phyloP scores from a whole-genome alignment of 2,888 invertebrate genomes.

The Nymphalis urticae region DNA sequence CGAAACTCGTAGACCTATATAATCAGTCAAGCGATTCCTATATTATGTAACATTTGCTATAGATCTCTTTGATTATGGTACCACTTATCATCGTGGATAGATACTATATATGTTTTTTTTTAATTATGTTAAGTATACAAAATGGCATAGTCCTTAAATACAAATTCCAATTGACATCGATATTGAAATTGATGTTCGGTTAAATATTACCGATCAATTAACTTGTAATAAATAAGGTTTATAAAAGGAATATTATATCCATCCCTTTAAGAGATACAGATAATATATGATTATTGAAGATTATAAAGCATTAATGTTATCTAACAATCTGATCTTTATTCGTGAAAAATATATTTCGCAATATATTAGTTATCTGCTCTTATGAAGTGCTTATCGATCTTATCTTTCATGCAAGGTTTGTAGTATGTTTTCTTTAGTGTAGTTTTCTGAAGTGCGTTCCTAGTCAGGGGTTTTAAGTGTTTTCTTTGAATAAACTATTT shows the following conservation, averaged over 20 bases:
- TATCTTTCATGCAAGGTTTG: conserved; percentile 40
- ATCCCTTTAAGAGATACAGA: too few relatives aligned
- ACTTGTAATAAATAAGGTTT: too few relatives aligned
- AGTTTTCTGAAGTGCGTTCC: conserved; percentile 34
- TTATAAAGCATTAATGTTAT: not conserved
- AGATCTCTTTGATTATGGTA: conserved; percentile 8
- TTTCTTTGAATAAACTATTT: conserved; percentile 32
- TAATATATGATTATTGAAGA: not conserved
- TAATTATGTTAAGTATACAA: too few relatives aligned
- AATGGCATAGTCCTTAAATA: too few relatives aligned
- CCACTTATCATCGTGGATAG: not conserved
- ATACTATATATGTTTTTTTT: too few relatives aligned
- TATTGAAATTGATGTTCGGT: too few relatives aligned
- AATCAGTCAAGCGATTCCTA: conserved; percentile 50
- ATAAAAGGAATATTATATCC: too few relatives aligned
- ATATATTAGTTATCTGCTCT: conserved; percentile 36
- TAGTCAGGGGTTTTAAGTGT: conserved; percentile 27
- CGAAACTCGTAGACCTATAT: conserved; percentile 66
- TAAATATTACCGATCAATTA: too few relatives aligned
- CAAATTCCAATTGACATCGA: too few relatives aligned
- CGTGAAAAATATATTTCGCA: conserved; percentile 21
- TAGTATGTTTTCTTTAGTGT: conserved; percentile 29
- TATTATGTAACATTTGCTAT: conserved; percentile 31
- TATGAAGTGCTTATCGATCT: conserved; percentile 38
- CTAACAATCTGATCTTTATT: not conserved